Evolutionary conservation across 2,888 invertebrate species (phyloP), one percentile per base, ranked within the genome.

Genomic region (Ypsolopha scabrella): DNA sequence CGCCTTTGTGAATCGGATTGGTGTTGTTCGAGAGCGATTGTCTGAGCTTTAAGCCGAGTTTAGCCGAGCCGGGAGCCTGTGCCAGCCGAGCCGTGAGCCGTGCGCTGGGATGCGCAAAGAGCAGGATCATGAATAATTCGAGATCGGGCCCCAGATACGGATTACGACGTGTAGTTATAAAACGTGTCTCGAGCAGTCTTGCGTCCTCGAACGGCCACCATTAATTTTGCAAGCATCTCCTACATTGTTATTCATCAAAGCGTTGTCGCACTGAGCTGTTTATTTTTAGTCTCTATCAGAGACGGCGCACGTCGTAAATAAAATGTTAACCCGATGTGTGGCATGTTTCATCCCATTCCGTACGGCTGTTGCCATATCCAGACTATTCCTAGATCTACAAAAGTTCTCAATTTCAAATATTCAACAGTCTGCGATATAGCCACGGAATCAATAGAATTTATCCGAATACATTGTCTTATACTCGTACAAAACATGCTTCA

Each of bases 1-100:
- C 50, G 13, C 36, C 48, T 49, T 48, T 50, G 47, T 51, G 46
- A 35, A 52, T 43, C 51, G 52, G 46, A 51, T 55, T 48, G 38
- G 14, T 49, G 45, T 44, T 51, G 51, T 45, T 45, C 14, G 44
- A 38, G 37, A 8, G 45, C 50, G 36, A 8, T 7, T 36, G 51
- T 43, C 49, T 33, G 41, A 37, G 51, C 51, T 39, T 13, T 44
- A 50, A 50, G 35, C 50, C 38, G 39, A n/a, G n/a, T n/a, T n/a
- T 11, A 13, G 24, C 24, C 24, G 24, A 24, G 24, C 24, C 24
- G 24, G 24, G 24, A n/a, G 9, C 10, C n/a, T n/a, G 39, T 2
- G n/a, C 10, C 37, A n/a, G 4, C 13, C n/a, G 10, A 14, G 48
- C 48, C 36, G 24, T 24, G 38, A 37, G 14, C 51, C 45, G 44